Base-by-base conservation (phyloP, 2,797 vertebrate genomes). In the Siniperca obscura region DNA sequence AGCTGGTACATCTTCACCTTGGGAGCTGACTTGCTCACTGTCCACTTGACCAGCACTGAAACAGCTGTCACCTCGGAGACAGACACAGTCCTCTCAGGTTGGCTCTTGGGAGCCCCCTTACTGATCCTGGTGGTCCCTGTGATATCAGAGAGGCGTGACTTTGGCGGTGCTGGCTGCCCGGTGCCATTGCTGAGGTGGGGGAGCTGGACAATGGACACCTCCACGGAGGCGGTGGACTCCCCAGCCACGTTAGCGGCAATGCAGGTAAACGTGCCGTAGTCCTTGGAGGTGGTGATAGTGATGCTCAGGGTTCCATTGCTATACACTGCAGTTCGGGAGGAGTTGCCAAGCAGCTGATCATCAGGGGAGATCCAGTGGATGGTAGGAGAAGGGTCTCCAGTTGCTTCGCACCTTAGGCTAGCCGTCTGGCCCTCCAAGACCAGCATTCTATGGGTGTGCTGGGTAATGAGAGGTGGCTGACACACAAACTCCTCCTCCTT, bases 1-100 rank as follows among this genome's bases (percentile, higher is more conserved):
- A 99, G 95, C 90, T 99, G 98, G 91, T 96, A 98, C 98, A 99
- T 98, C 94, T 98, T 98, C 74, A 99, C 98, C 57, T 96, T 96
- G 17, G 97, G 98, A 0, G 97, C 96, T 0, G 97, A 96, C 78
- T 97, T 97, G 94, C 96, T 98, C 86, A 98, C 95, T 0, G 95
- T 96, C 98, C 98, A 99, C 77, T 95, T 97, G 86, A 99, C 96
- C 90, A 98, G 90, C 13, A 97, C 97, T 3, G 98, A 97, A 79
- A 95, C 95, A 67, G 97, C 96, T 1, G 97, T 98, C 91, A 98
- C 97, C 34, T 98, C 97, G 0, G 97, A 97, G 74, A 97, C 96
- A 0, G 96, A 92, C 74, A 99, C 97, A 12, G 94, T 92, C 75
- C 94, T 96, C 76, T 98, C 97, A 0, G 96, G 95, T 55, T 92